phyloP scores from a whole-genome alignment of 92 coral and sea anemone genomes.

The Parazoanthus atlanticus region DNA sequence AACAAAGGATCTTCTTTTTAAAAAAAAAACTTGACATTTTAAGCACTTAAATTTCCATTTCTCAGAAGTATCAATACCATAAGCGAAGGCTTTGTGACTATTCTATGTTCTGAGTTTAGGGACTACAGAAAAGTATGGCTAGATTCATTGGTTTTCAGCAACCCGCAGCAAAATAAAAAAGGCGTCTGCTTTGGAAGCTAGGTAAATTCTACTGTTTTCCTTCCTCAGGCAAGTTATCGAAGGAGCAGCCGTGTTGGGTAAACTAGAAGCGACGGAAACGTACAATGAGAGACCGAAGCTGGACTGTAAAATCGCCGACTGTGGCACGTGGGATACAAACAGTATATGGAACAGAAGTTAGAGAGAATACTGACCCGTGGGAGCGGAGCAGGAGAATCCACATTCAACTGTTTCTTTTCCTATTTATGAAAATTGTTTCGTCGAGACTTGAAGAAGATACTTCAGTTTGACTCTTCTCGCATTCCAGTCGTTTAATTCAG shows the following conservation, averaged over 20 bases:
- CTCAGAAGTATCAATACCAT: too few species aligned
- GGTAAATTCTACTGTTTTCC: neutral
- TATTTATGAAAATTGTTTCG: neutral
- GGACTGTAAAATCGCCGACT: conserved; percentile 74
- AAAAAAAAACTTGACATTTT: too few species aligned
- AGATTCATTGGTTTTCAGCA: too few species aligned
- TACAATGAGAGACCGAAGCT: conserved; percentile 93
- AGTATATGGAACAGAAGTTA: conserved; percentile 65
- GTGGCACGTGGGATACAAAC: conserved; percentile 82
- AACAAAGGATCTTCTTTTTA: too few species aligned
- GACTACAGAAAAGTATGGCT: too few species aligned
- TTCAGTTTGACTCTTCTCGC: neutral
- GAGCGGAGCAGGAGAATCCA: neutral
- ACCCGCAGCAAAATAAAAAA: too few species aligned
- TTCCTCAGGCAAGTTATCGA: conserved; percentile 89
- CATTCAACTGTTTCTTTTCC: neutral
- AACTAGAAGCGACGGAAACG: conserved; percentile 83
- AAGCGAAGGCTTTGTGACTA: too few species aligned
- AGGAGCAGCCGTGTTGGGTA: conserved; percentile 77
- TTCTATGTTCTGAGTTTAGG: too few species aligned
- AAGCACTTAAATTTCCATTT: too few species aligned
- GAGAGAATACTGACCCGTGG: neutral
- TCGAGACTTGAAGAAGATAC: neutral
- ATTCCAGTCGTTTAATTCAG: neutral
- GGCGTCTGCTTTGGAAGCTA: too few species aligned